These are phyloP conservation scores for Melieria omissa DNA, from an alignment of 2,888 invertebrate species.

Conservation along the genomic window DNA sequence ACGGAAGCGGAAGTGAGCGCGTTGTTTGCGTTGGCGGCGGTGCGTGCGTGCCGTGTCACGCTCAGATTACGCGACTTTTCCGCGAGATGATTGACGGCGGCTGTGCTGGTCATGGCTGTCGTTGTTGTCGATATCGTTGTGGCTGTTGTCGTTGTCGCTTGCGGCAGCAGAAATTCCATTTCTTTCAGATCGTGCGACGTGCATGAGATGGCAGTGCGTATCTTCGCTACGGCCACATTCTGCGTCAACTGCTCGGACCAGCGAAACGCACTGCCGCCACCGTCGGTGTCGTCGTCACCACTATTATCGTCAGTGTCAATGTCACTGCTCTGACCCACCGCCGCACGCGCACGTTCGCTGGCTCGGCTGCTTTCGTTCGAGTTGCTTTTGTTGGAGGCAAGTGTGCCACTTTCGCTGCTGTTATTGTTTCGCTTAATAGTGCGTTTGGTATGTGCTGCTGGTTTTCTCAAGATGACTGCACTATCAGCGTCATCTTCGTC, in stretches of 20 bases:
- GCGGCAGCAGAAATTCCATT: constrained; percentile 65
- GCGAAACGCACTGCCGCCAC: constrained; percentile 45
- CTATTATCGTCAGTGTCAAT: not conserved
- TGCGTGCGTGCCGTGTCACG: constrained; percentile 54
- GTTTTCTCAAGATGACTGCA: constrained; percentile 15
- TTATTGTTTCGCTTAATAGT: not conserved
- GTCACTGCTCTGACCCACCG: not conserved
- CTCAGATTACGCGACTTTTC: constrained; percentile 42
- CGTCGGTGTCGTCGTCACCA: constrained; percentile 34
- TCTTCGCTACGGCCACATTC: constrained; percentile 56
- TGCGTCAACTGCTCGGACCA: constrained; percentile 59
- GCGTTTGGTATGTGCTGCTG: constrained; percentile 5
- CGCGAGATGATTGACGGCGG: not conserved
- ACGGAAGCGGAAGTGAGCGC: constrained; percentile 3
- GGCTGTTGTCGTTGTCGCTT: constrained; percentile 36
- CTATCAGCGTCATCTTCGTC: not conserved
- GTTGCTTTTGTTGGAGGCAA: too few relatives aligned
- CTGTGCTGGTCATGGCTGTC: constrained; percentile 45
- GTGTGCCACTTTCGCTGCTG: too few relatives aligned
- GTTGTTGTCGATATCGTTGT: constrained; percentile 61
- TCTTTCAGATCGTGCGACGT: constrained; percentile 56
- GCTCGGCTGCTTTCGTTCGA: not conserved
- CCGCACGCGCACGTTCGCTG: not conserved
- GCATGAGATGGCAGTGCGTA: constrained; percentile 59
- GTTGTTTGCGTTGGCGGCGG: constrained; percentile 38